phyloP scores from a whole-genome alignment of 2,797 vertebrate genomes.

The Sebastolobus alascanus region DNA sequence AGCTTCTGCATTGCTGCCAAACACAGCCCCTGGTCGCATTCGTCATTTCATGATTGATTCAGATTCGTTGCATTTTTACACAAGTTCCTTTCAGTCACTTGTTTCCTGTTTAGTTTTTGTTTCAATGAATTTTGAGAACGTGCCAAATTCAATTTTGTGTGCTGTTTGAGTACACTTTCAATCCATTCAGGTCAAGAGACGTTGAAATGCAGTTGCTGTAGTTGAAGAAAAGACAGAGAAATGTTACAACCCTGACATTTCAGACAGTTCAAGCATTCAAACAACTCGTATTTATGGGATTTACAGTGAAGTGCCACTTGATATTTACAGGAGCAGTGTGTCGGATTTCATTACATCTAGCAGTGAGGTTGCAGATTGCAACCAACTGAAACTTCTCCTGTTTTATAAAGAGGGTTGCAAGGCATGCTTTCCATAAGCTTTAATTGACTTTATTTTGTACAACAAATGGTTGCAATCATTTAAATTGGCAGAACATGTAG shows the following conservation, averaged over 20 bases:
- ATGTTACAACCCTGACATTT: too few species aligned
- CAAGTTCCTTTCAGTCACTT: background rate
- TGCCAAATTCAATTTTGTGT: too few species aligned
- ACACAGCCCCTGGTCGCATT: background rate
- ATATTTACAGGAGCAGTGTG: too few species aligned
- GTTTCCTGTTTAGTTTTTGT: background rate
- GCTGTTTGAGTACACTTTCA: too few species aligned
- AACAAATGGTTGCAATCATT: background rate
- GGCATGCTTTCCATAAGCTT: background rate
- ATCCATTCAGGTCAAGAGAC: background rate
- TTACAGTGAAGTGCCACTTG: too few species aligned
- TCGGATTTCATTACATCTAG: too few species aligned
- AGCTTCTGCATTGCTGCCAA: background rate
- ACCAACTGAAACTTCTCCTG: too few species aligned
- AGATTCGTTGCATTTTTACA: background rate
- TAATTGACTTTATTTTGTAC: background rate
- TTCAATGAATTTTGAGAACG: background rate
- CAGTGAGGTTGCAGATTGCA: too few species aligned
- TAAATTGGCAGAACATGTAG: background rate
- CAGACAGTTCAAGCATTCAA: too few species aligned
- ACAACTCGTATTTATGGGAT: too few species aligned
- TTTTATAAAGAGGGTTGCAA: background rate
- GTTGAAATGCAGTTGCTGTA: background rate
- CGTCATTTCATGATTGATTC: background rate
- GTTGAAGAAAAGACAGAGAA: background rate